phyloP scores from a whole-genome alignment of 2,888 invertebrate genomes.

The Lasiommata megera region DNA sequence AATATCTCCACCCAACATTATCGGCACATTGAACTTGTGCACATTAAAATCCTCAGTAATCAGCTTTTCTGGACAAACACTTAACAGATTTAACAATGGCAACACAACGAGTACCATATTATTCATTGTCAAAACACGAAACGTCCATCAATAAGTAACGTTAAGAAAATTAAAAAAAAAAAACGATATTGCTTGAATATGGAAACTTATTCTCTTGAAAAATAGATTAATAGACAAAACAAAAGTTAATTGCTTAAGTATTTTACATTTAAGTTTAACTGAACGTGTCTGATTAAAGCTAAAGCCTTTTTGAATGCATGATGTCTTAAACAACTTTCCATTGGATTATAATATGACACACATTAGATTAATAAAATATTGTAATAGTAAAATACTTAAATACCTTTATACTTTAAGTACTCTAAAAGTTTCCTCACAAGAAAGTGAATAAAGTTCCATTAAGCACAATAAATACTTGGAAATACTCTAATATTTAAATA shows the following conservation, averaged over 20 bases:
- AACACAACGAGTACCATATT: slow-evolving; percentile 55
- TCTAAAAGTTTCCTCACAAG: no score
- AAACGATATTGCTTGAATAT: neutral
- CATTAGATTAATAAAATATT: no score
- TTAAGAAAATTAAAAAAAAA: neutral
- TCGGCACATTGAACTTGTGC: no score
- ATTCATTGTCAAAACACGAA: slow-evolving; percentile 28
- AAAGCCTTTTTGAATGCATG: no score
- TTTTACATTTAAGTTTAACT: neutral
- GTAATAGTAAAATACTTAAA: no score
- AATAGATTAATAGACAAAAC: neutral
- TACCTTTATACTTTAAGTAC: no score
- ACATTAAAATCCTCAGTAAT: neutral
- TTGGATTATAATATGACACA: no score
- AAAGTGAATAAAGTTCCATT: slow-evolving; percentile 13
- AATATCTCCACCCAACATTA: neutral
- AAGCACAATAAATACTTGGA: neutral
- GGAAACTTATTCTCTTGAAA: slow-evolving; percentile 17
- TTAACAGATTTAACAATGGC: slow-evolving; percentile 44
- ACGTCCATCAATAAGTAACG: slow-evolving; percentile 3
- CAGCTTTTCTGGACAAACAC: slow-evolving; percentile 45
- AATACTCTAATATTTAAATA: neutral
- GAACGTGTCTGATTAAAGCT: no score
- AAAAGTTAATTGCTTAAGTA: neutral
- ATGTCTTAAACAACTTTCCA: no score